These are phyloP conservation scores for Caenorhabditis parvicauda DNA, from an alignment of 2,888 invertebrate genomes.

Conservation along the genomic window DNA sequence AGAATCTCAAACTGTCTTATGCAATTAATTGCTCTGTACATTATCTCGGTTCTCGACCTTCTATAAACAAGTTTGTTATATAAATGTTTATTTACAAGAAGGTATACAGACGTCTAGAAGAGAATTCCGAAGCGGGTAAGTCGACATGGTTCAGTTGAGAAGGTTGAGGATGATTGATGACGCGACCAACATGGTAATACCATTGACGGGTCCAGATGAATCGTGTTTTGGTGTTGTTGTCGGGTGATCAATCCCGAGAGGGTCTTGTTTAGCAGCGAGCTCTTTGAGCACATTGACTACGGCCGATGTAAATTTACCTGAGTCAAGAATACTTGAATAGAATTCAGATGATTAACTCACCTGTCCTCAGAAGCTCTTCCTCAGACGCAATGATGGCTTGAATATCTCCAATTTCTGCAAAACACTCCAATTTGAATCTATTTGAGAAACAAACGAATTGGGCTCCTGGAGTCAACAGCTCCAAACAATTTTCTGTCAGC, in stretches of 20 bases:
- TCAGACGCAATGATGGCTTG: conserved; percentile 26
- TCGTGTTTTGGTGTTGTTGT: background rate
- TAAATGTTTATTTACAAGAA: background rate
- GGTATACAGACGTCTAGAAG: background rate
- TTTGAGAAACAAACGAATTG: conserved; percentile 27
- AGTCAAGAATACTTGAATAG: too few species aligned
- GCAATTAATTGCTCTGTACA: conserved; percentile 12
- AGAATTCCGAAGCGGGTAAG: background rate
- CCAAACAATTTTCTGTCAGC: conserved; percentile 36
- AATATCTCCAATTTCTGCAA: conserved; percentile 22
- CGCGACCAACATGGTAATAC: background rate
- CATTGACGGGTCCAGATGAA: background rate
- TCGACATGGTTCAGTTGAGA: background rate
- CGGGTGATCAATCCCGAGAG: background rate
- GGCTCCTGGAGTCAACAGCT: conserved; percentile 30
- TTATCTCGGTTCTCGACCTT: conserved; percentile 2
- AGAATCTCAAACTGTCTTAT: background rate
- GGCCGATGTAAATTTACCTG: conserved; percentile 28
- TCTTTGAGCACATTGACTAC: conserved; percentile 31
- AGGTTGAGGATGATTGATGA: background rate
- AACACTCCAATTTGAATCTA: background rate
- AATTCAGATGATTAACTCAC: conserved; percentile 3
- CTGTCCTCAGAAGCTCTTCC: conserved; percentile 11
- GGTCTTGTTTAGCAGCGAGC: conserved; percentile 9
- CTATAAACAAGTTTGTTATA: background rate